Base-by-base conservation (phyloP, 2,797 vertebrate species). In the Hemitrygon akajei region DNA sequence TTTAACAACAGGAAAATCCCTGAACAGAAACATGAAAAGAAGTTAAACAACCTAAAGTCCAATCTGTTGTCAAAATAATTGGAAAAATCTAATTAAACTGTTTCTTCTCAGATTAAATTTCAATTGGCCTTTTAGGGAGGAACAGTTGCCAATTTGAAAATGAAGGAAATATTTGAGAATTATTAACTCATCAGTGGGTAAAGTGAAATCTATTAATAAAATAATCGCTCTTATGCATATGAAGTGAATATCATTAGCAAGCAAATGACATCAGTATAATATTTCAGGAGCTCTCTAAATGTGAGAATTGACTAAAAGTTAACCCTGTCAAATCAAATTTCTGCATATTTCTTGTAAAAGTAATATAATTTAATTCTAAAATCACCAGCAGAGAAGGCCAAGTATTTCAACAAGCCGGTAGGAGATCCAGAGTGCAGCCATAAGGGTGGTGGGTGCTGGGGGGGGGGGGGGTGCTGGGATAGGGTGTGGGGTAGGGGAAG, bases 241-340 rank as follows among this genome's bases (percentile, higher is more conserved):
- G 91, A 75, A 75, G 71, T 25, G 66, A 37, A 92, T 71, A 22
- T 76, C 25, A 37, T 75, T 92, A 30, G 25, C 47, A 92, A 92
- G 73, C 91, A 92, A 58, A 37, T 92, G 69, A 56, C 40, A 76
- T 92, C 18, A 92, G 34, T 22, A 92, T 75, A 27, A 75, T 71
- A 92, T 92, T 92, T 92, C 27, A 92, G n/a, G 16, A 66, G 91
- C 25, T 92, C 40, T 92, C 47, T 75, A 92, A 56, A 92, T 40
- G 71, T 12, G 1, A 47, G 69, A 27, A 56, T 92, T 73, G 75
- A 92, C 75, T 92, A 75, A 92, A 92, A 73, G 22, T 71, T 56
- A 92, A 75, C 75, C 69, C 12, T 75, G 71, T 73, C 91, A 92
- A 27, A 92, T 92, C 71, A 40, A 92, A 92, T 56, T 12, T 92